Base-by-base conservation (phyloP, 2,888 invertebrate species). In the Polydrusus pterygomalis region DNA sequence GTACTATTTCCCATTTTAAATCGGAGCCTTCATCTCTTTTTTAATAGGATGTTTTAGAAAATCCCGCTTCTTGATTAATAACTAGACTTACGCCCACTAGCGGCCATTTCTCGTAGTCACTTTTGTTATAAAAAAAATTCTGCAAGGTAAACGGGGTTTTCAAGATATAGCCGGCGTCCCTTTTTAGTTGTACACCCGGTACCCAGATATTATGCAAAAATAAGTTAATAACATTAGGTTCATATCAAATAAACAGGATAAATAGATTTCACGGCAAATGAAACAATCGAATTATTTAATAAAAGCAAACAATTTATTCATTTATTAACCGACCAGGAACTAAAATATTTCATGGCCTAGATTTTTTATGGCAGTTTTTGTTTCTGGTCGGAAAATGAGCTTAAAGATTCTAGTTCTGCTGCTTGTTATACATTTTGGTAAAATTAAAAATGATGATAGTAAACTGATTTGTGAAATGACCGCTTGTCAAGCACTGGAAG, bases 401-500 rank as follows among this genome's bases (percentile, higher is more conserved):
- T 38, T 30, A 58, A 62, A 63, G 15, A 45, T 70, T 47, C 8
- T 60, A 25, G 34, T 60, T 38, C 17, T 71, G 9, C 11, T 63
- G 1, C 13, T 45, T 63, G 15, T 63, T 1, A 15, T 43, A 54
- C 18, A 18, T 40, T n/a, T 71, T 6, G n/a, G 13, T 47, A 17
- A 25, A 63, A 43, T 47, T 40, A 62, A 54, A 71, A 51, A 30
- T 25, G 43, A 70, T 17, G 64, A 63, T 11, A 47, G 34, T 43
- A 51, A 65, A 38, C 64, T 65, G 0, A 76, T 76, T 9, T 91
- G 91, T 81, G 87, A 87, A 56, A 84, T 91, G 18, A 89, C 86
- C 60, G 89, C 91, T 0, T 91, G 91, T 81, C 90, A 90, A 76
- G 90, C 90, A 0, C 85, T 89, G 34, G 88, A 89, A 70, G 88